Percentiles rank a stretch among this genome's conserved stretches.
Evolutionary conservation across 2,888 invertebrate species (phyloP).

Genomic region (Leptopilina syphax): DNA sequence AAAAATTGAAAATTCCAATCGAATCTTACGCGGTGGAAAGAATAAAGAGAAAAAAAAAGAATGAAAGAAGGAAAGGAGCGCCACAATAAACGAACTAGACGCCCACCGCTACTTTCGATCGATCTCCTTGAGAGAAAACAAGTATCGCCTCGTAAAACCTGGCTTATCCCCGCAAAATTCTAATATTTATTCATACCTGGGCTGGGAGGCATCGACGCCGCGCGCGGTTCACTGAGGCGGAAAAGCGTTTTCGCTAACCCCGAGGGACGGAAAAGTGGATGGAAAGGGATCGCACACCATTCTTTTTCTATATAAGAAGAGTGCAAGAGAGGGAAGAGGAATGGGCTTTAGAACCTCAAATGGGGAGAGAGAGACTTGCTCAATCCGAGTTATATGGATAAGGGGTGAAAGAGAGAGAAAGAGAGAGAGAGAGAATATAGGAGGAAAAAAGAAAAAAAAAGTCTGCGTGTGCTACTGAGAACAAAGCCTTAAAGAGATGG

Average conservation of each 20-base stretch:
- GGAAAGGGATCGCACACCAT: conserved; percentile 45
- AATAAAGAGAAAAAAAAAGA: background rate
- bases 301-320: conserved; percentile 69
- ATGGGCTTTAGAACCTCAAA: conserved; percentile 52
- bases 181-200: conserved; percentile 74
- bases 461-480: conserved; percentile 47
- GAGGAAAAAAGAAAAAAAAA: conserved; percentile 53
- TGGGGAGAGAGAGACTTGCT: conserved; percentile 47
- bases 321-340: conserved; percentile 49
- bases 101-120: conserved; percentile 59
- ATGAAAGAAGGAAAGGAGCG: background rate
- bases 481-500: conserved; percentile 55
- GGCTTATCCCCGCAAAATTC: conserved; percentile 73
- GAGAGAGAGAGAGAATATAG: conserved; percentile 37
- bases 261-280: conserved; percentile 68
- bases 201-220: conserved; percentile 51
- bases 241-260: conserved; percentile 72
- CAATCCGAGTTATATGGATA: conserved; percentile 55
- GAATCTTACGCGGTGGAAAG: conserved; percentile 16
- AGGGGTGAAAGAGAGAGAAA: conserved; percentile 37
- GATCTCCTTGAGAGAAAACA: conserved; percentile 67
- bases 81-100: conserved; percentile 46
- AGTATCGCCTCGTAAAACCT: conserved; percentile 73
- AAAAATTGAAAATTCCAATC: conserved; percentile 36
- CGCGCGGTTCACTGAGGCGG: conserved; percentile 66